Evolutionary conservation across 2,888 invertebrate species (phyloP), one percentile per base, ranked within the genome.

Genomic region (Psylliodes chrysocephalus): DNA sequence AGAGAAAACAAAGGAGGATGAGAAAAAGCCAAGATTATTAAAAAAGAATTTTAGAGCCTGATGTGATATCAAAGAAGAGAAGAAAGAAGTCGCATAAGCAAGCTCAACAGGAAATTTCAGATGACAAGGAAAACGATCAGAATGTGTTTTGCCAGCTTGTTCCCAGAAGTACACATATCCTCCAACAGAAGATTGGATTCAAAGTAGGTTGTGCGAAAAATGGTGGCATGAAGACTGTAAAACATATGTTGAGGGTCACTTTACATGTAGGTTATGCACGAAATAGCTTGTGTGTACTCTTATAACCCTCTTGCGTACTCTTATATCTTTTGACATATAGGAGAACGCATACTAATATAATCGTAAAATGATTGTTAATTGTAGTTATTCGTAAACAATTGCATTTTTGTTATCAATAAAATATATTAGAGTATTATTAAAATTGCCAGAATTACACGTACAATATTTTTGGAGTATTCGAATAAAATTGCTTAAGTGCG

Each of bases 181-280:
- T 22, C 10, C 10, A 18, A 47, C 28, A 47, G 19, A 55, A 55
- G 1, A 53, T 10, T 35, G 35, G 17, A 54, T 40, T 54, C 38
- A 54, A 22, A 38, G 54, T 35, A 33, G 22, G 12, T 3, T 38
- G 14, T 54, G 40, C 33, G 17, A 51, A 33, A 51, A 17, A 51
- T 51, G 30, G 51, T 51, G 51, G 51, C 51, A 51, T 51, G 28
- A 28, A 51, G 51, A 51, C 17, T 51, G 51, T 51, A 12, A 28
- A 51, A 33, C 51, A 28, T 51, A 51, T 51, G 28, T 46, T 46
- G n/a, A 46, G 19, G 22, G 46, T 46, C 46, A 46, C 46, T 46
- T 46, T 46, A 17, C 46, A 46, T 46, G 46, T 19, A 22, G 19
- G 18, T 46, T 46, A 46, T 46, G 46, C 46, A 46, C n/a, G 19